Evolutionary conservation across 2,113 vertebrate genomes (phyloP), one percentile per base, ranked within the genome.

Genomic region (Tragulus kanchil): DNA sequence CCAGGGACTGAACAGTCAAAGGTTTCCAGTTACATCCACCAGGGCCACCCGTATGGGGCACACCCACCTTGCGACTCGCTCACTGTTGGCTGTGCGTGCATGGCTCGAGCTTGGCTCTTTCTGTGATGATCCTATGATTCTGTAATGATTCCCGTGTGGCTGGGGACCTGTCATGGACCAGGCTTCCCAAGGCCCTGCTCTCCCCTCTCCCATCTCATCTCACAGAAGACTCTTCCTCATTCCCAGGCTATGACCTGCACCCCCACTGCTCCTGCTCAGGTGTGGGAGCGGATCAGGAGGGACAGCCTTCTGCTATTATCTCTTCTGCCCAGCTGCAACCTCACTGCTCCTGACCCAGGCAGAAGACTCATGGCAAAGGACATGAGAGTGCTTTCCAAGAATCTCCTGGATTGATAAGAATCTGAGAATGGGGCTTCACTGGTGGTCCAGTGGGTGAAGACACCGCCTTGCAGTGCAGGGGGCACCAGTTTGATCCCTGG

Each of bases 371-470:
- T 59, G 45, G 7, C 19, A 31, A 77, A 61, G 64, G 58, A 42
- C 14, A 36, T 50, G 42, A 69, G 52, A 94, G 31, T 19, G 71
- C 16, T 95, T 87, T 94, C 78, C 13, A 84, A 89, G 71, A 96
- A 78, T 42, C 61, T 15, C 82, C 14, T 25, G 59, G 21, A 75
- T 42, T 85, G 89, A 58, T 94, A 91, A 84, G 69, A 84, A 52
- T 85, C 50, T 15, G 6, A 79, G 64, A 61, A 36, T 36, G 36
- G 36, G 36, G 36, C 36, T 36, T 36, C 36, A 2, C 36, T 36
- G 36, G 36, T 36, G 36, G 2, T 36, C 36, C 36, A 36, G 36
- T 36, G 36, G 36, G 36, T 36, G 2, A 36, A 36, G 36, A 36
- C 36, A 36, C 36, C 36, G 36, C 36, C 36, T 36, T 36, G 36